Percentiles rank a stretch among this genome's conserved stretches.
These are phyloP conservation scores for Jordanella pulchra DNA, from an alignment of 2,797 vertebrate genomes.

Conservation along the genomic window DNA sequence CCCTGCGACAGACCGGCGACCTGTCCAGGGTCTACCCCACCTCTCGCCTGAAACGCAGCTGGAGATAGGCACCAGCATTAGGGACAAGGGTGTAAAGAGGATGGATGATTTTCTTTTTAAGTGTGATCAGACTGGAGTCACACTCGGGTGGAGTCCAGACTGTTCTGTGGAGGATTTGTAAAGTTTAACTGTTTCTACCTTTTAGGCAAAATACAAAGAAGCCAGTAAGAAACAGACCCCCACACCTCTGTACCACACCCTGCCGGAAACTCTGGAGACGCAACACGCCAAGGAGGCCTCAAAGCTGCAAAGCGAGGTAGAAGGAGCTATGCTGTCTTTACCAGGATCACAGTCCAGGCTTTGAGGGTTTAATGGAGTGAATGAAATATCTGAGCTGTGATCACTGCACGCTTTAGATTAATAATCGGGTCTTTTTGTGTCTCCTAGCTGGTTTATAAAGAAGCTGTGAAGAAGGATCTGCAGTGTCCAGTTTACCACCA, in stretches of 20 bases:
- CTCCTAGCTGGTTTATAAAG: constrained; percentile 72
- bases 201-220: constrained; percentile 87
- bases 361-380: not conserved
- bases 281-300: constrained; percentile 84
- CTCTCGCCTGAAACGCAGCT: not conserved
- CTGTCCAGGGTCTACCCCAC: too few relatives aligned
- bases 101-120: too few relatives aligned
- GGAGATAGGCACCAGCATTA: too few relatives aligned
- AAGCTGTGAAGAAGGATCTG: constrained; percentile 51
- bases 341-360: too few relatives aligned
- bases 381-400: not conserved
- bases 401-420: not conserved
- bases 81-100: too few relatives aligned
- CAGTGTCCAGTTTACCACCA: constrained; percentile 64
- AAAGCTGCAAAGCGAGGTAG: constrained; percentile 82
- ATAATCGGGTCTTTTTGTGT: not conserved
- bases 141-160: too few relatives aligned
- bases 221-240: constrained; percentile 76
- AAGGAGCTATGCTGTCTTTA: not conserved
- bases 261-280: constrained; percentile 88
- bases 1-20: too few relatives aligned
- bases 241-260: constrained; percentile 81
- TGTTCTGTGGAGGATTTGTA: too few relatives aligned
- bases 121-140: not conserved
- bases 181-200: not conserved